Evolutionary conservation across 2,113 vertebrate species (phyloP), one percentile per base, ranked within the genome.

Genomic region (Atherinomorus stipes): DNA sequence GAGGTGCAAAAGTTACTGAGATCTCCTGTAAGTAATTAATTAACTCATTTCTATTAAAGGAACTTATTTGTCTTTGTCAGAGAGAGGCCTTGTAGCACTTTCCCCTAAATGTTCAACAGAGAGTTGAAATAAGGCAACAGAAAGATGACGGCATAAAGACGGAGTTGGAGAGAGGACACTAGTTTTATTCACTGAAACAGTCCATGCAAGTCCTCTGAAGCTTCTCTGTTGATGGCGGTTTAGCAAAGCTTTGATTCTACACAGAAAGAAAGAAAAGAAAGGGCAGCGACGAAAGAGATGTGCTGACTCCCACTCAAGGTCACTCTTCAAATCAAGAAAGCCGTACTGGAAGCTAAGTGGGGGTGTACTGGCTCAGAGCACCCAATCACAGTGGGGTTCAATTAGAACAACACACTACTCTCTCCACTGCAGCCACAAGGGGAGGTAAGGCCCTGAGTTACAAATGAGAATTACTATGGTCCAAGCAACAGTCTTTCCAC

Each of bases 381-480:
- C 60, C 85, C 73, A 88, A 83, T 89, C 82, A 81, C 76, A 85
- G 64, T 34, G 58, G 76, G 78, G 68, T 80, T 71, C 57, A n/a
- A 67, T 75, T 22, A 51, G 65, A 60, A 80, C 67, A 76, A 79
- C 76, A 74, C 71, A 85, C 87, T 67, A 76, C 78, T 85, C 81
- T 85, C 78, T 76, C 53, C 50, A 51, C 61, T 79, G 73, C 75
- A 86, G 60, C 83, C 71, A 84, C 75, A 64, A 56, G 80, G 80
- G 50, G 76, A 87, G 74, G 28, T 52, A 44, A 47, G 74, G 67
- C 80, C 84, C 88, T 85, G 34, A 76, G 74, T 90, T 88, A 82
- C 84, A 89, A 90, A 88, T 90, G 74, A 91, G 47, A 85, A 85
- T 89, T 83, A 85, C 75, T 40, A 75, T 60, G 72, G 70, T 66